These are phyloP conservation scores for Graphium colonna DNA, from an alignment of 2,888 invertebrate genomes.

Conservation along the genomic window DNA sequence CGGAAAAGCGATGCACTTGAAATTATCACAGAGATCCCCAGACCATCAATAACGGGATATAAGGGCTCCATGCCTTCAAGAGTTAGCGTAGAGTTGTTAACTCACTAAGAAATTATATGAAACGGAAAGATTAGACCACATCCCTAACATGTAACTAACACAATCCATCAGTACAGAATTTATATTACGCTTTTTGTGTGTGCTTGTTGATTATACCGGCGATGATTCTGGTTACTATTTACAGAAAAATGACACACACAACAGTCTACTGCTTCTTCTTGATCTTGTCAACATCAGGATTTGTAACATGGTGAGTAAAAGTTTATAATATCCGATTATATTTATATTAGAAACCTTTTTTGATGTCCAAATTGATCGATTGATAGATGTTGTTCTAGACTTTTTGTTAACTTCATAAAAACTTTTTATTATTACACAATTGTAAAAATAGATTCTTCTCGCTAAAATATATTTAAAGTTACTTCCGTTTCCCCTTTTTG, in stretches of 20 bases:
- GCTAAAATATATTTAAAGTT: no score
- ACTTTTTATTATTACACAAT: no score
- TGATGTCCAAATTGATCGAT: no score
- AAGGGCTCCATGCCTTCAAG: neutral
- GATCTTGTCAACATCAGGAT: constrained; percentile 44
- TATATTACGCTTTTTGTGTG: no score
- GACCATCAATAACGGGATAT: neutral
- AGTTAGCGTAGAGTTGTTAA: neutral
- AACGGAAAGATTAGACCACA: neutral
- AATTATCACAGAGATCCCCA: neutral
- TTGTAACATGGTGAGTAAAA: constrained; percentile 56
- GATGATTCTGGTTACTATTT: constrained; percentile 37
- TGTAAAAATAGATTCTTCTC: no score
- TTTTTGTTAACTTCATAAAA: no score
- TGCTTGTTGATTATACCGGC: neutral
- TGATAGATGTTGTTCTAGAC: no score
- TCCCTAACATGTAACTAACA: no score
- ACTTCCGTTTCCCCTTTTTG: no score
- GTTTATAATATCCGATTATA: neutral
- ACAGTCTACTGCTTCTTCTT: constrained; percentile 43
- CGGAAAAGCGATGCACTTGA: no score
- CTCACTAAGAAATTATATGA: neutral
- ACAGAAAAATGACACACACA: constrained; percentile 57
- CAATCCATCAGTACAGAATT: no score
- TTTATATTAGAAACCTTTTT: no score